A percentile compares a stretch with the other conserved stretches of the same genome.
phyloP scores from a whole-genome alignment of 1,140 invertebrate species.

The Dufourea novaeangliae region DNA sequence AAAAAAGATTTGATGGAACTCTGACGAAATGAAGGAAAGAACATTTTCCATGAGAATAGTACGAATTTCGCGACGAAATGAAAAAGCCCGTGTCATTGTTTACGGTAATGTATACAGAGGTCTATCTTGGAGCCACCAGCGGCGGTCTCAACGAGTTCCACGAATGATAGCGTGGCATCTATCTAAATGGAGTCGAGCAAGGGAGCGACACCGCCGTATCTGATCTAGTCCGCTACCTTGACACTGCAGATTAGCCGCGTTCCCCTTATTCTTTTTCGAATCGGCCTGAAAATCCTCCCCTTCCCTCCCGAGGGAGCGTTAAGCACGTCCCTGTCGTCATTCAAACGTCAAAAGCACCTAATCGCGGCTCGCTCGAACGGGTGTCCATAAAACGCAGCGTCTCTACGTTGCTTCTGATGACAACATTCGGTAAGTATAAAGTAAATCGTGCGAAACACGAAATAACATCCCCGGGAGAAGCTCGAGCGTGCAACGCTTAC shows the following conservation, averaged over 20 bases:
- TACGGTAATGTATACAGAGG: background rate
- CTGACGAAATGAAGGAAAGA: background rate
- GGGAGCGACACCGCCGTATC: constrained; percentile 55
- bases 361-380: constrained; percentile 22
- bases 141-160: constrained; percentile 37
- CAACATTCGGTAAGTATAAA: constrained; percentile 31
- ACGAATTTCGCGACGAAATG: background rate
- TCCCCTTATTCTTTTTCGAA: constrained; percentile 26
- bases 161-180: constrained; percentile 50
- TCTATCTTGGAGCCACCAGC: constrained; percentile 22
- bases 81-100: background rate
- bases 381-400: constrained; percentile 60
- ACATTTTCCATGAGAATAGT: background rate
- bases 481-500: background rate
- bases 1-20: background rate
- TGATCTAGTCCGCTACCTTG: constrained; percentile 61
- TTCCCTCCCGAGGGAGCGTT: constrained; percentile 20
- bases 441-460: constrained; percentile 52
- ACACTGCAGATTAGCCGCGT: constrained; percentile 56
- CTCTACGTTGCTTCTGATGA: constrained; percentile 38
- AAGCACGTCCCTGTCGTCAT: constrained; percentile 45
- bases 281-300: constrained; percentile 43
- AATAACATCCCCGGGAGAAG: constrained; percentile 17
- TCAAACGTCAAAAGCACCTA: constrained; percentile 60
- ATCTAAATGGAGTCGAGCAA: constrained; percentile 51